These are phyloP conservation scores for Aphaenogaster floridana DNA, from an alignment of 1,140 invertebrate genomes.

Conservation along the genomic window DNA sequence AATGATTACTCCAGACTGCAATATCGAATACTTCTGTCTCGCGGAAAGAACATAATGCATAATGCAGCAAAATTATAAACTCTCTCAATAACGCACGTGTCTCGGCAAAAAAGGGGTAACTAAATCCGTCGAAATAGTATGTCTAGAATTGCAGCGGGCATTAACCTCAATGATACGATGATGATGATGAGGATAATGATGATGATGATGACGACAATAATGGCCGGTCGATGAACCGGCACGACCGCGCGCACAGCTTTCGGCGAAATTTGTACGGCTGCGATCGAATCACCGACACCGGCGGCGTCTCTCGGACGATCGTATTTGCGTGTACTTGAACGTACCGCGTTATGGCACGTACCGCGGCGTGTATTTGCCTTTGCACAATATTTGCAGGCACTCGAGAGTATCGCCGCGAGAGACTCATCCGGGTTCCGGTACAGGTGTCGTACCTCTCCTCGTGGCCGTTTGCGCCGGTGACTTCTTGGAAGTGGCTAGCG, in stretches of 20 bases:
- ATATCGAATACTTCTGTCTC: not conserved
- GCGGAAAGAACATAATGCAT: not conserved
- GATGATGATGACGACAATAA: slow-evolving; percentile 25
- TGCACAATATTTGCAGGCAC: slow-evolving; percentile 67
- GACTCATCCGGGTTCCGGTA: slow-evolving; percentile 41
- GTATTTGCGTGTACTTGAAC: slow-evolving; percentile 56
- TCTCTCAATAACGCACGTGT: not conserved
- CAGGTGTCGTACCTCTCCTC: slow-evolving; percentile 59
- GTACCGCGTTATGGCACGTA: slow-evolving; percentile 44
- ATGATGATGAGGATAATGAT: slow-evolving; percentile 39
- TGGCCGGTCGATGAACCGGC: slow-evolving; percentile 37
- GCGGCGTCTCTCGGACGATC: slow-evolving; percentile 22
- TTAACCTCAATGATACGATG: slow-evolving; percentile 62
- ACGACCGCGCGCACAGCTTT: slow-evolving; percentile 26
- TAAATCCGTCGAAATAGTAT: slow-evolving; percentile 26
- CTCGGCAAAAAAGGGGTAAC: slow-evolving; percentile 10
- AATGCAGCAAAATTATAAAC: not conserved
- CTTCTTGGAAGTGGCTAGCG: slow-evolving; percentile 50
- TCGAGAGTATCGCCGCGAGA: slow-evolving; percentile 33
- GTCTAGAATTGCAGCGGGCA: slow-evolving; percentile 34
- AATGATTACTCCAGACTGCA: not conserved
- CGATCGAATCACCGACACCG: slow-evolving; percentile 47
- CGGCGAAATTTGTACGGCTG: slow-evolving; percentile 40
- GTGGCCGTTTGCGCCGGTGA: slow-evolving; percentile 10
- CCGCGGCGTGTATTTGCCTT: slow-evolving; percentile 49